Evolutionary conservation across 2,888 invertebrate genomes (phyloP).

Genomic region (Orthosia gracilis): DNA sequence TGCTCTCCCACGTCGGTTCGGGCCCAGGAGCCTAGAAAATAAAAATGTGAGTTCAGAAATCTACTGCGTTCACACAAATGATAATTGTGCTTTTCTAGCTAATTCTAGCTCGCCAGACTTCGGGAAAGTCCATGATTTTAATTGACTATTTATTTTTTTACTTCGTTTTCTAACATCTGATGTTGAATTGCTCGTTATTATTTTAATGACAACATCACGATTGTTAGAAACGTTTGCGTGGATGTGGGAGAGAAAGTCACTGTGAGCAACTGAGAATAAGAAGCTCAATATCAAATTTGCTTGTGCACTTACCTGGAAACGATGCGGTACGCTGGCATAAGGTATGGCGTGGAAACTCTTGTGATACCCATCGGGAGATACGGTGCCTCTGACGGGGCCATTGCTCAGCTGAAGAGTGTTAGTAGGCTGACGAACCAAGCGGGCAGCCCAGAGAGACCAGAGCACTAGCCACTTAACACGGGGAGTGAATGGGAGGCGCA

Average conservation of each 20-base stretch:
- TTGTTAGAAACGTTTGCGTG: neutral
- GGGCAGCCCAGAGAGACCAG: slow-evolving; percentile 84
- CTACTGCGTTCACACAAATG: neutral
- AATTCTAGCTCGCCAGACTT: neutral
- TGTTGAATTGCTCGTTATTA: neutral
- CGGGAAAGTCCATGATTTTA: neutral
- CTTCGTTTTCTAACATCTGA: neutral
- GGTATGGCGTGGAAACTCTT: slow-evolving; percentile 79
- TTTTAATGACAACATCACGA: neutral
- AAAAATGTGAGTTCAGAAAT: neutral
- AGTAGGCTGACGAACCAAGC: slow-evolving; percentile 82
- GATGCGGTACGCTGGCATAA: slow-evolving; percentile 77
- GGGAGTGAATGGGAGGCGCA: slow-evolving; percentile 15
- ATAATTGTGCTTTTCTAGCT: no score
- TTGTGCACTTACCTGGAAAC: slow-evolving; percentile 78
- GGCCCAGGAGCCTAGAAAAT: slow-evolving; percentile 80
- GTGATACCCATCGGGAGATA: slow-evolving; percentile 78
- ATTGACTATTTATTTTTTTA: neutral
- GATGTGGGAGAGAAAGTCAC: neutral
- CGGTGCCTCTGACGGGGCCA: slow-evolving; percentile 77
- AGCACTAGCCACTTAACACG: slow-evolving; percentile 80
- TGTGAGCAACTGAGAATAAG: neutral
- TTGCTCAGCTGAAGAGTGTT: slow-evolving; percentile 71
- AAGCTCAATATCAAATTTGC: no score
- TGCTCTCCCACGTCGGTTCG: slow-evolving; percentile 79